These are phyloP conservation scores for Thunnus thynnus DNA, from an alignment of 2,113 vertebrate genomes.

Conservation along the genomic window DNA sequence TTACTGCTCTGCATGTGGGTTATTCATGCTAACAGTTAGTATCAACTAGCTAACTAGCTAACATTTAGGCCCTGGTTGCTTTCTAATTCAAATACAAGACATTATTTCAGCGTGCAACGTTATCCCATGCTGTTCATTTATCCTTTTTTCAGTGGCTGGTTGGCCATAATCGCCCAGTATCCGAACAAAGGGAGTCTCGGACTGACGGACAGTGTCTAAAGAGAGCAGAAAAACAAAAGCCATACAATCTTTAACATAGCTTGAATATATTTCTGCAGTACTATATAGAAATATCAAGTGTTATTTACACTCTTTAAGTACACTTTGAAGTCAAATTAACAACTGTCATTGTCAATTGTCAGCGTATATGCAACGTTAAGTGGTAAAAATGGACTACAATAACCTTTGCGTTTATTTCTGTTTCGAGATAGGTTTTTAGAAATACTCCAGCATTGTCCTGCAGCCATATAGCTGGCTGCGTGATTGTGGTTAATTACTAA, in stretches of 20 bases:
- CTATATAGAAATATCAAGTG: too few relatives aligned
- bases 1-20: conserved; percentile 23
- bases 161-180: conserved; percentile 4
- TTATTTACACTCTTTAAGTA: too few relatives aligned
- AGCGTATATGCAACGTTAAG: neutral
- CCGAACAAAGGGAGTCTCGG: conserved; percentile 68
- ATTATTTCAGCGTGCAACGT: rapidly evolving
- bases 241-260: rapidly evolving
- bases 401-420: neutral
- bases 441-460: neutral
- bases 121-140: neutral
- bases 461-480: neutral
- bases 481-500: conserved; percentile 3
- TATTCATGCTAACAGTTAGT: neutral
- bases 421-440: neutral
- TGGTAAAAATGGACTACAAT: neutral
- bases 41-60: too few relatives aligned
- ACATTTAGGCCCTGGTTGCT: neutral
- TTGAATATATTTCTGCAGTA: neutral
- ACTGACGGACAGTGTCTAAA: neutral
- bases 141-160: neutral
- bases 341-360: neutral
- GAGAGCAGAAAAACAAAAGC: neutral
- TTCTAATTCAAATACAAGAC: neutral
- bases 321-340: too few relatives aligned